These are phyloP conservation scores for Craniophora ligustri DNA, from an alignment of 2,888 invertebrate genomes.

Conservation along the genomic window DNA sequence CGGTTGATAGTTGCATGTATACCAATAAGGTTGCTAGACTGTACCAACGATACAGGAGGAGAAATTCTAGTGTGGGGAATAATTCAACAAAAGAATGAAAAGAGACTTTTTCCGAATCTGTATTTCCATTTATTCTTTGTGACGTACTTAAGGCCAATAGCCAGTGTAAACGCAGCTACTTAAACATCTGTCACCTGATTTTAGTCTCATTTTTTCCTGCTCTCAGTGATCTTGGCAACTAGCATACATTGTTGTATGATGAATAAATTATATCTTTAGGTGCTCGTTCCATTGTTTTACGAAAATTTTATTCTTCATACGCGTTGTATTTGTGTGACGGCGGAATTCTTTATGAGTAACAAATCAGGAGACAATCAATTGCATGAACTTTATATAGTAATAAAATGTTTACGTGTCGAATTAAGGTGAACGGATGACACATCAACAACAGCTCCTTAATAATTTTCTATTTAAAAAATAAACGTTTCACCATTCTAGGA, in stretches of 20 bases:
- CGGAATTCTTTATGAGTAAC: no score
- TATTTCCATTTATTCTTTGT: not conserved
- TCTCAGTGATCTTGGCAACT: conserved; percentile 12
- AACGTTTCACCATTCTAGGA: no score
- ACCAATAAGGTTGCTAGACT: no score
- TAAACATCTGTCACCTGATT: conserved; percentile 7
- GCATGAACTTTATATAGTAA: no score
- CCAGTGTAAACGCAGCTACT: not conserved
- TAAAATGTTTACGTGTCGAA: no score
- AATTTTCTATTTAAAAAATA: no score
- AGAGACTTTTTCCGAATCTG: not conserved
- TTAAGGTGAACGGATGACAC: no score
- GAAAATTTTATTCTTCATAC: not conserved
- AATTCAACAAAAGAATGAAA: not conserved
- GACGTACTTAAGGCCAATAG: not conserved
- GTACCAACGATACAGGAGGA: no score
- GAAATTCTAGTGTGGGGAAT: no score
- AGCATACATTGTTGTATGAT: not conserved
- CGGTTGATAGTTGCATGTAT: no score
- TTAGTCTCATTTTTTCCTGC: conserved; percentile 1
- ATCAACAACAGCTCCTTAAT: no score
- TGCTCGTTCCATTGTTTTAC: not conserved
- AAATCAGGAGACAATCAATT: no score
- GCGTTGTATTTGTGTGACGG: not conserved
- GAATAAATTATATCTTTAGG: not conserved